A percentile compares a stretch with the other conserved stretches of the same genome.
Conservation (phyloP, 2,113 vertebrate genomes). For the Sinocyclocheilus grahami region DNA sequence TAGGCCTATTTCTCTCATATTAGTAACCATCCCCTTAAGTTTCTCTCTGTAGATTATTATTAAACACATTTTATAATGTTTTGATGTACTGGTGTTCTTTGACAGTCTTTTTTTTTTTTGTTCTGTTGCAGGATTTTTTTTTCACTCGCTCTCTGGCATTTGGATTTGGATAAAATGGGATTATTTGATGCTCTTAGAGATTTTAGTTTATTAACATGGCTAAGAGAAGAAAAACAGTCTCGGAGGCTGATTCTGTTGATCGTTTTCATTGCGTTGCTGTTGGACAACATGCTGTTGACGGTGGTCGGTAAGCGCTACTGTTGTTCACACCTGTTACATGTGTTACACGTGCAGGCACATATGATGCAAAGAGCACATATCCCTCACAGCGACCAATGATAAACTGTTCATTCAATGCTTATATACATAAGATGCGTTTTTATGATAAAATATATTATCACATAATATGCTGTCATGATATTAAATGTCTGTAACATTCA, state of each 20-base stretch:
- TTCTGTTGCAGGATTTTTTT: background rate
- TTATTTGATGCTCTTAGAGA: constrained; percentile 74
- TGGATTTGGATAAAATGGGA: constrained; percentile 68
- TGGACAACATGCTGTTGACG: constrained; percentile 99
- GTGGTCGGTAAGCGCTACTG: constrained; percentile 89
- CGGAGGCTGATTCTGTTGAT: constrained; percentile 90
- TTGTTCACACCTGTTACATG: constrained; percentile 44
- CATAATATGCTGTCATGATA: background rate
- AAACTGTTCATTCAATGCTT: background rate
- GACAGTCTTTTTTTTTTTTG: background rate
- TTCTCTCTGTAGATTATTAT: background rate
- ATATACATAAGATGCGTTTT: background rate
- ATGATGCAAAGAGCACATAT: background rate
- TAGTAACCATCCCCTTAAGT: background rate
- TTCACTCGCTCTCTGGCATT: constrained; percentile 36
- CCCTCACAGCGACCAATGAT: background rate
- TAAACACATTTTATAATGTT: constrained; percentile 7
- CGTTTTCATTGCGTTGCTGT: constrained; percentile 91
- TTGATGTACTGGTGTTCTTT: background rate
- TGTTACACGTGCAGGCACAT: background rate
- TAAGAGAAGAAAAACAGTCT: constrained; percentile 87
- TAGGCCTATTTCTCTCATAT: background rate
- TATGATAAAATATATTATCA: background rate
- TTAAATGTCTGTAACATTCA: background rate
- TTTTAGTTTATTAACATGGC: constrained; percentile 80